Percentiles rank a stretch among this genome's conserved stretches.
Evolutionary conservation across 1,140 invertebrate species (phyloP).

Genomic region (Delia radicum): DNA sequence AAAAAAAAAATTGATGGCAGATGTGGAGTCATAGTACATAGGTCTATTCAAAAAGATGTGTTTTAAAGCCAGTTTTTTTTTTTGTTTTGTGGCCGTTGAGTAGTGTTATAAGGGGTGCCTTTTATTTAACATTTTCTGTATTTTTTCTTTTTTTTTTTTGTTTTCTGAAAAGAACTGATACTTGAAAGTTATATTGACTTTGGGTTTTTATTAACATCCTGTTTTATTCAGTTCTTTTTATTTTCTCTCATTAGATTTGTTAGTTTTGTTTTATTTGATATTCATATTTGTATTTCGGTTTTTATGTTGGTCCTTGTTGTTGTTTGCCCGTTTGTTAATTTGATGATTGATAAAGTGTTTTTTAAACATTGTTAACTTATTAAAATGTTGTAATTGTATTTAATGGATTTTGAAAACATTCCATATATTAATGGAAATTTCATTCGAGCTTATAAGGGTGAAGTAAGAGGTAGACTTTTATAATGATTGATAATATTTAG

Average conservation of each 20-base stretch:
- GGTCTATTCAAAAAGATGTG: too few species aligned
- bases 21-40: too few species aligned
- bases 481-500: not conserved
- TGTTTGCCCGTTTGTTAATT: not conserved
- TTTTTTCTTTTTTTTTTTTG: not conserved
- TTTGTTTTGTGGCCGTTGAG: too few species aligned
- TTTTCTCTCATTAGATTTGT: not conserved
- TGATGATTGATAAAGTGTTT: slow-evolving; percentile 28
- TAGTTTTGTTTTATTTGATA: not conserved
- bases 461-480: slow-evolving; percentile 2
- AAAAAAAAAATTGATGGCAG: too few species aligned
- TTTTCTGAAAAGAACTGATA: not conserved
- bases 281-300: not conserved
- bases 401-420: not conserved
- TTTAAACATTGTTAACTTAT: slow-evolving; percentile 27
- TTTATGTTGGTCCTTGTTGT: not conserved
- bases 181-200: slow-evolving; percentile 8
- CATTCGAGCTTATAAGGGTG: not conserved
- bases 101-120: not conserved
- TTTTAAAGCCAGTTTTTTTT: too few species aligned
- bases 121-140: not conserved
- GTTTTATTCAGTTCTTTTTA: not conserved
- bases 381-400: slow-evolving; percentile 20
- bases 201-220: slow-evolving; percentile 1
- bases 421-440: not conserved